These are phyloP conservation scores for Amorpha juglandis DNA, from an alignment of 2,888 invertebrate genomes.

Conservation along the genomic window DNA sequence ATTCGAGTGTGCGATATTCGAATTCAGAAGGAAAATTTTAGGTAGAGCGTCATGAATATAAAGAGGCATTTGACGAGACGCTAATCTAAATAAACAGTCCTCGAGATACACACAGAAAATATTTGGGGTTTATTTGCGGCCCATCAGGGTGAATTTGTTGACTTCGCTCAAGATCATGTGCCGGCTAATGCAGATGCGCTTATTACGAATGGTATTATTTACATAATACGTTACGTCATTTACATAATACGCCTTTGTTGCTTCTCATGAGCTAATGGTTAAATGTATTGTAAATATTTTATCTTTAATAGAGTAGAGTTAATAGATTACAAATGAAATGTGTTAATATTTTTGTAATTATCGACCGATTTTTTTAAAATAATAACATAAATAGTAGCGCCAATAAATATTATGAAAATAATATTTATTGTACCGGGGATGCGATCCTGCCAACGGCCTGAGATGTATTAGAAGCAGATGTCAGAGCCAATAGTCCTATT, in stretches of 20 bases:
- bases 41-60: slow-evolving; percentile 59
- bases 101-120: slow-evolving; percentile 53
- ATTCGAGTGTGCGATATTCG: slow-evolving; percentile 47
- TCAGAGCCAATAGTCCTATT: no score
- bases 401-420: no score
- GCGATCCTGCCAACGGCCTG: no score
- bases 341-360: no score
- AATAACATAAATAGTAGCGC: no score
- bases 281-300: not conserved
- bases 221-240: not conserved
- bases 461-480: no score
- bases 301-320: not conserved
- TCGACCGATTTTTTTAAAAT: no score
- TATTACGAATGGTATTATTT: slow-evolving; percentile 22
- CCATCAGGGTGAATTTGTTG: slow-evolving; percentile 45
- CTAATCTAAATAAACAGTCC: slow-evolving; percentile 65
- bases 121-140: slow-evolving; percentile 49
- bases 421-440: no score
- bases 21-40: slow-evolving; percentile 47
- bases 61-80: slow-evolving; percentile 52
- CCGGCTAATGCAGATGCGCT: slow-evolving; percentile 36
- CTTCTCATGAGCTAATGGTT: not conserved
- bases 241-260: not conserved
- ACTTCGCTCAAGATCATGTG: slow-evolving; percentile 39
- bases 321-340: not conserved